Evolutionary conservation across 2,113 vertebrate species (phyloP), one percentile per base, ranked within the genome.

Genomic region (Coregonus clupeaformis): DNA sequence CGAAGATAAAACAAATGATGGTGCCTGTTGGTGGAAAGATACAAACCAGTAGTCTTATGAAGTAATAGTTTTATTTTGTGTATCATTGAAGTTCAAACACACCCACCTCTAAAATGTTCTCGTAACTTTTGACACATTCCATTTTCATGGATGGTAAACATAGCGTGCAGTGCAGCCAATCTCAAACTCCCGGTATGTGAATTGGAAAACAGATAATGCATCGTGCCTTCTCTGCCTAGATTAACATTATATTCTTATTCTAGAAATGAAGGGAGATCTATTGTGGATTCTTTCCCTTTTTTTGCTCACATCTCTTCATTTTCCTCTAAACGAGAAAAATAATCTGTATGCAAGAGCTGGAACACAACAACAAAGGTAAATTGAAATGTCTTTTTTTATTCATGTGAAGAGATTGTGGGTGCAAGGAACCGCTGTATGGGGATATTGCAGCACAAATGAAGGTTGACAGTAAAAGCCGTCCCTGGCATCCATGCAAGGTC

Each of bases 331-430:
- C 70, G 1, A 68, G 36, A 45, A 68, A 68, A 76, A 75, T 69
- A 72, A 81, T 81, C 81, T 73, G 79, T 79, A 83, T 81, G 81
- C 81, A 83, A 76, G 69, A 72, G 74, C 62, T 30, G 72, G 69
- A 72, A 73, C 63, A 67, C 55, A 75, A 77, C 76, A 81, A 77
- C 79, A 78, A 77, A 70, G 81, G 74, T 82, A 85, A 83, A 87
- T 87, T 85, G 85, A 87, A 87, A 84, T 84, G 79, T 83, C 82
- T 79, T 84, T 81, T 87, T 85, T 73, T 76, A 87, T 83, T 83
- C 73, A 74, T 81, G 76, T 83, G 75, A 83, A 75, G 75, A 78
- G 79, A 73, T 80, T 42, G 63, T 69, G 72, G 79, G 71, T 69
- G 80, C 52, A 70, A 69, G 36, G 64, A 47, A 14, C 73, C 52